phyloP scores from a whole-genome alignment of 1,140 invertebrate genomes.

The Dendroctonus ponderosae region DNA sequence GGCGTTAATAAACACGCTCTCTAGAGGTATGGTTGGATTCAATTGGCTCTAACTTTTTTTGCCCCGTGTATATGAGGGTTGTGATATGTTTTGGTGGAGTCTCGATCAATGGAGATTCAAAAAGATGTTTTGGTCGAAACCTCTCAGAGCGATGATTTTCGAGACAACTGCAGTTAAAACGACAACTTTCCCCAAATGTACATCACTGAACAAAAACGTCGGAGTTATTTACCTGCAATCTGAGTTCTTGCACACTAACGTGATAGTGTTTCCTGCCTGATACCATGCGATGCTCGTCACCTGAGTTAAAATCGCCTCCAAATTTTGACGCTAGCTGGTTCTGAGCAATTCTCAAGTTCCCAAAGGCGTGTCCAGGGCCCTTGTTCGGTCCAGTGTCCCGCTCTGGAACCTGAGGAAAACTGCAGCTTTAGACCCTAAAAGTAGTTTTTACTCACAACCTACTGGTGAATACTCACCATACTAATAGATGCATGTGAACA shows the following conservation, averaged over 20 bases:
- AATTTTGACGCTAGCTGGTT: conserved; percentile 43
- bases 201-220: no score
- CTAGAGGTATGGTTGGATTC: no score
- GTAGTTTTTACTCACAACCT: background rate
- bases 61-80: no score
- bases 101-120: no score
- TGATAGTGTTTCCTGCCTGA: conserved; percentile 57
- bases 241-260: conserved; percentile 63
- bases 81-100: no score
- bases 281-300: conserved; percentile 51
- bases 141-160: no score
- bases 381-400: conserved; percentile 57
- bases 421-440: background rate
- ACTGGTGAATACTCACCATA: conserved; percentile 47
- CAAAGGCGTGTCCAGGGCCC: conserved; percentile 47
- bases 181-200: no score
- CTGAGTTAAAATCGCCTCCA: conserved; percentile 55
- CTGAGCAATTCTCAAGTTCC: conserved; percentile 39
- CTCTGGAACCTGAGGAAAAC: conserved; percentile 50
- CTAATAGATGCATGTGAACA: conserved; percentile 51
- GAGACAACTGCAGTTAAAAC: background rate
- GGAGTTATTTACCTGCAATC: conserved; percentile 48
- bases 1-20: no score
- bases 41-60: no score
- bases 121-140: no score